Evolutionary conservation across 2,888 invertebrate species (phyloP), one percentile per base, ranked within the genome.

Genomic region (Caenorhabditis angaria): DNA sequence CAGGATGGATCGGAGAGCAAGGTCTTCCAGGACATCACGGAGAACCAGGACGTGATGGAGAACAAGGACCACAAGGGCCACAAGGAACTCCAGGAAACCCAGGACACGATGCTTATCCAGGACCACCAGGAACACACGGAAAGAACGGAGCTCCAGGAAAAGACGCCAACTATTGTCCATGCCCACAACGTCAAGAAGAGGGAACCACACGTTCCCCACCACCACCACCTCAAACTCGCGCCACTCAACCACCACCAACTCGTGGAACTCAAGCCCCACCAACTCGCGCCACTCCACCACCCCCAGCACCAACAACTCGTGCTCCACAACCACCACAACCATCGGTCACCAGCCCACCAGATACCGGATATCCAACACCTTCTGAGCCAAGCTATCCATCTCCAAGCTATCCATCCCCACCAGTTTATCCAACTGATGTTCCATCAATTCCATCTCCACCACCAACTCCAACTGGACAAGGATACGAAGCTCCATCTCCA

Each of bases 1-100:
- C 78, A 61, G 81, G 81, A 72, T 75, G 76, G 76, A 53, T 64
- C 27, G 81, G 80, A 65, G 74, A 77, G 59, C 57, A 61, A 29
- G 81, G 81, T 51, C 68, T 70, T 60, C 81, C 81, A 59, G 81
- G 81, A 74, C 50, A 72, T 25, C 68, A 74, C 28, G 81, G 81
- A 65, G 74, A 78, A 50, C 75, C 77, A 70, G 81, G 81, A 75
- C 64, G 65, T 14, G 70, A 73, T 10, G 81, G 81, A 63, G 74
- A 72, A 54, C 63, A 71, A 25, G 79, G 79, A 65, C 70, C 72
- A 57, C 27, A 59, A 24, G 81, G 81, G 58, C 54, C 64, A 8
- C 70, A 71, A 60, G 81, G 81, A 65, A 60, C 70, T 2, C 71
- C 76, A 61, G 80, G 80, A 74, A 61, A 63, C 27, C 65, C 75